Evolutionary conservation across 2,888 invertebrate genomes (phyloP), one percentile per base, ranked within the genome.

Genomic region (Caenorhabditis drosophilae): DNA sequence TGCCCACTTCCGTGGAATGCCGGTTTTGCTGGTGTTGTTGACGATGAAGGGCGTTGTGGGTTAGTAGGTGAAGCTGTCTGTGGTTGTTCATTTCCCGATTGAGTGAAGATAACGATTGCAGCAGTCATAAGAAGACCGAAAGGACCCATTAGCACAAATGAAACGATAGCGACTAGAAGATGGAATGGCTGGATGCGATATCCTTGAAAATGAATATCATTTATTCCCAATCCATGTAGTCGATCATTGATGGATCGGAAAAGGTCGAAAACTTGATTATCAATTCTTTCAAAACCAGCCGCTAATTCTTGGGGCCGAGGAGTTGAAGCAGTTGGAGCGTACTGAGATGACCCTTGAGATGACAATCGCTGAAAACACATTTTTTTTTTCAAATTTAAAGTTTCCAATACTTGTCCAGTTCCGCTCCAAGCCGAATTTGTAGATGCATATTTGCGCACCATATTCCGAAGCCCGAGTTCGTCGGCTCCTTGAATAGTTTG

Each of bases 131-230:
- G 34, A 15, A 67, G 48, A 11, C 62, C 72, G 31, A 72, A 58
- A 11, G 72, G 72, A 6, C 72, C 72, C 27, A 72, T 46, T 16
- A 72, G 20, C 41, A 72, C 42, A 6, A 72, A 49, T 16, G 66
- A 31, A 4, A 49, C 35, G 0, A 63, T 2, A 1, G 52, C 60
- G 11, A 72, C 44, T 4, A 58, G 38, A 12, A 69, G 16, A 26
- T 69, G 67, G 23, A 60, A 54, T 26, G 72, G 72, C 46, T 69
- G 67, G 16, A 72, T 35, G 18, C 44, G 46, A 45, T 63, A 69
- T 15, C 67, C 72, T 18, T 41, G 45, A 3, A 38, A 36, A 22
- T 44, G 46, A 35, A 66, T 20, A 18, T 52, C 35, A 9, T 47
- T 49, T 11, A 71, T 20, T 35, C 71, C 71, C 23, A 60, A 53